These are phyloP conservation scores for Ceratitis capitata DNA, from an alignment of 1,140 invertebrate genomes.

Conservation along the genomic window DNA sequence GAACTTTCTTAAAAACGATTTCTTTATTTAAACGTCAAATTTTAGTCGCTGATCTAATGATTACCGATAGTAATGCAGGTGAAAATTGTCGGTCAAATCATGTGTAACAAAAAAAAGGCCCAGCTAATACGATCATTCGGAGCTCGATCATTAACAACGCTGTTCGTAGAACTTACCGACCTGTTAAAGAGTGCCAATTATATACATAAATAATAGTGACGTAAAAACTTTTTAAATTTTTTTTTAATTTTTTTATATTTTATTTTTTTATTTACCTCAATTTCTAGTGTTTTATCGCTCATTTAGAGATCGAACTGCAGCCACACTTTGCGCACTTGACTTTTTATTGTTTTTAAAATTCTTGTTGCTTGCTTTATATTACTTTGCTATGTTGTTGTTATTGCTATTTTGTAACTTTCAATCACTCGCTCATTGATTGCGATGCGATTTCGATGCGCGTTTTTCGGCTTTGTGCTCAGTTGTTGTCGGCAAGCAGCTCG, in stretches of 20 bases:
- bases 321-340: not conserved
- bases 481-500: constrained; percentile 7
- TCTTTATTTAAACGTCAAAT: not conserved
- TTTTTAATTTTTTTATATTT: not conserved
- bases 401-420: not conserved
- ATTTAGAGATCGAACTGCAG: not conserved
- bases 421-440: not conserved
- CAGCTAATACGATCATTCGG: not conserved
- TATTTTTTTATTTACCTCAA: not conserved
- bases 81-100: no score
- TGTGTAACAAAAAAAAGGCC: not conserved
- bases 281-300: not conserved
- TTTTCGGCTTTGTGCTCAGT: not conserved
- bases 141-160: not conserved
- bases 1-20: no score
- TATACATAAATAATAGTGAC: not conserved
- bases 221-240: not conserved
- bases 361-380: not conserved
- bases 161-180: no score
- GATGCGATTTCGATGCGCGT: not conserved
- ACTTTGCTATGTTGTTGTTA: not conserved
- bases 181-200: no score
- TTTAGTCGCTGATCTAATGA: not conserved
- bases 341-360: not conserved
- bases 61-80: no score